Evolutionary conservation across 2,113 vertebrate genomes (phyloP).

Genomic region (Tetraodon nigroviridis): DNA sequence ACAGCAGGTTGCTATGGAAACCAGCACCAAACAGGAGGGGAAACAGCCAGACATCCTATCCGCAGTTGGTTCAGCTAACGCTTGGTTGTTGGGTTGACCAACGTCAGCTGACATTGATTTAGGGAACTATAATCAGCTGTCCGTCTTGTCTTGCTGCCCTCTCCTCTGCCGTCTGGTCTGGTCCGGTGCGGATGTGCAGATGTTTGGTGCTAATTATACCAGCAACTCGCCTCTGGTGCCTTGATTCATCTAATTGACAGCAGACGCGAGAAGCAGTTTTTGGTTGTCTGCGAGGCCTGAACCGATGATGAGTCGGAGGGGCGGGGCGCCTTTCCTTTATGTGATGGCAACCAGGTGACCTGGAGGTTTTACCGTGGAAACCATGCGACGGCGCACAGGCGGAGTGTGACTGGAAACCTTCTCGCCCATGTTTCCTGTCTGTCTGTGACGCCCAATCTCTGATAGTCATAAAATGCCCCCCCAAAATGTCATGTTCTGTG

Average conservation of each 20-base stretch:
- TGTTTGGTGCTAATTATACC: constrained; percentile 36
- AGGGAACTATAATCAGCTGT: constrained; percentile 8
- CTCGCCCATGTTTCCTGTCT: background rate
- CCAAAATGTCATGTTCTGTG: background rate
- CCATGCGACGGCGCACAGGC: background rate
- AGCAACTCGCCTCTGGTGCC: constrained; percentile 28
- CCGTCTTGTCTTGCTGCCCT: constrained; percentile 5
- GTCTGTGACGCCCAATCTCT: background rate
- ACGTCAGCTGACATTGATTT: constrained; percentile 45
- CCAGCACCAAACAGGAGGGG: constrained; percentile 79
- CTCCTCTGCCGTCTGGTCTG: constrained; percentile 19
- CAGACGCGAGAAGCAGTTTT: constrained; percentile 8
- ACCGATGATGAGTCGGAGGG: background rate
- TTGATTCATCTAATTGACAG: constrained; percentile 31
- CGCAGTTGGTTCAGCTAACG: constrained; percentile 66
- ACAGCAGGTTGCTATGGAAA: constrained; percentile 85
- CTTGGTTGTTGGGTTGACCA: constrained; percentile 49
- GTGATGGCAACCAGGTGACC: background rate
- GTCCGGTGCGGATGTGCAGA: constrained; percentile 46
- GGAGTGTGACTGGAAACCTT: background rate
- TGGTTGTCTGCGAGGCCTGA: background rate
- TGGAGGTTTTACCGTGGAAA: background rate
- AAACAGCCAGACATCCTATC: constrained; percentile 79
- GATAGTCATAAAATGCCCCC: background rate
- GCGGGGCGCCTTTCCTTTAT: constrained; percentile 3